Evolutionary conservation across 2,888 invertebrate species (phyloP).

Genomic region (Eupithecia vulgata): DNA sequence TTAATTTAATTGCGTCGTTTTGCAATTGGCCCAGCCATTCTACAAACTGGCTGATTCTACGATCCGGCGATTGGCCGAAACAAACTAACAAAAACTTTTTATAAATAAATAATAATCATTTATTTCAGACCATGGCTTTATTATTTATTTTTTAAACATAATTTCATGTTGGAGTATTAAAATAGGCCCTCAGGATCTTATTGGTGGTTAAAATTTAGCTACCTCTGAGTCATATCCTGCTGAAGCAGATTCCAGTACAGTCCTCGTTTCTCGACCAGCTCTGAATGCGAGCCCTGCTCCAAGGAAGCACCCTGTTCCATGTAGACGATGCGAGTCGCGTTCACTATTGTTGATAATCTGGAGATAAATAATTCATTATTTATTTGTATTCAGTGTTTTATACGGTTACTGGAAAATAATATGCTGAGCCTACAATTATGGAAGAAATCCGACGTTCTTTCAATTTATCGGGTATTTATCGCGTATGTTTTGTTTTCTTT

Average conservation of each 20-base stretch:
- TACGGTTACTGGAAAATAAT: neutral
- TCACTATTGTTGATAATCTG: slow-evolving; percentile 87
- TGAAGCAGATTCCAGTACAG: slow-evolving; percentile 87
- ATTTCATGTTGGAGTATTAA: no score
- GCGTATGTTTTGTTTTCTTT: no score
- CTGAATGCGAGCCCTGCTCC: slow-evolving; percentile 89
- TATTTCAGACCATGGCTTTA: no score
- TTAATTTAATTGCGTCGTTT: no score
- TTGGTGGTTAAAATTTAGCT: neutral
- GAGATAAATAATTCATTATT: neutral
- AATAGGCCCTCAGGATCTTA: no score
- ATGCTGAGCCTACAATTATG: neutral
- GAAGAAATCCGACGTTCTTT: neutral
- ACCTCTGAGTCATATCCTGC: slow-evolving; percentile 81
- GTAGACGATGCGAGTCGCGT: slow-evolving; percentile 88
- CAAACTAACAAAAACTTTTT: no score
- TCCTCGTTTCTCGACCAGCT: slow-evolving; percentile 85
- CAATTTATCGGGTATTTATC: no score
- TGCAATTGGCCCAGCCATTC: no score
- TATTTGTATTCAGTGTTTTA: neutral
- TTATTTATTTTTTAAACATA: no score
- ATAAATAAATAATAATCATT: no score
- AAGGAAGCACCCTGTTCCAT: slow-evolving; percentile 87
- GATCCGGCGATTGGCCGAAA: no score
- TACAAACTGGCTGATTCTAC: no score